Base-by-base conservation (phyloP, 2,888 invertebrate species). In the Trachelus stipa region DNA sequence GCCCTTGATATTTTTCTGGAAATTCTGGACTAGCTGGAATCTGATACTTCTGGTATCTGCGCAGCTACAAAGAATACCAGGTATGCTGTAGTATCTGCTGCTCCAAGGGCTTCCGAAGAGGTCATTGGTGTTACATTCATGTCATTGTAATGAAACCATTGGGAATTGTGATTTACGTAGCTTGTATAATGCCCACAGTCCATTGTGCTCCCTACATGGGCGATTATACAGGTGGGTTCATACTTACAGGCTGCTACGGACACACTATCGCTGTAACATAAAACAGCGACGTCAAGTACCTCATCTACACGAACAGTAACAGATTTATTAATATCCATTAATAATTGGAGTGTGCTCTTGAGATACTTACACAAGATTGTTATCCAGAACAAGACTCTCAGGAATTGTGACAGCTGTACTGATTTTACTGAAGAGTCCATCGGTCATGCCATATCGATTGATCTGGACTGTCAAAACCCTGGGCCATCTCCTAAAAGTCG, bases 141-240 rank as follows among this genome's bases (percentile, higher is more conserved):
- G 75, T 89, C 89, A 76, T 89, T 88, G 79, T 88, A 89, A 74
- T 88, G 87, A 76, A 85, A 88, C 89, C 89, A 89, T 35, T 85
- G 83, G 12, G 30, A 31, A 4, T 85, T 83, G 75, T 88, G 88
- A 73, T 85, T 86, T 15, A 88, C 87, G 79, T 88, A 89, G 76
- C 88, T 88, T 73, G 89, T 88, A 74, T 89, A 89, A 79, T 89
- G 89, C 23, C 89, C 89, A 80, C 88, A 89, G 56, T 89, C 88
- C 84, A 89, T 87, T n/a, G 85, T 87, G 69, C 84, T 85, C 33
- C 89, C 89, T 34, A 88, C 88, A 40, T 89, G 89, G 11, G 88
- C 87, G 77, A 89, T 88, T 68, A 88, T 86, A 78, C 87, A 84
- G 23, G 88, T 82, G 4, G 88, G 88, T 75, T 88, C 85, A 73